These are phyloP conservation scores for Equus przewalskii DNA, from an alignment of 2,113 vertebrate genomes.

Conservation along the genomic window DNA sequence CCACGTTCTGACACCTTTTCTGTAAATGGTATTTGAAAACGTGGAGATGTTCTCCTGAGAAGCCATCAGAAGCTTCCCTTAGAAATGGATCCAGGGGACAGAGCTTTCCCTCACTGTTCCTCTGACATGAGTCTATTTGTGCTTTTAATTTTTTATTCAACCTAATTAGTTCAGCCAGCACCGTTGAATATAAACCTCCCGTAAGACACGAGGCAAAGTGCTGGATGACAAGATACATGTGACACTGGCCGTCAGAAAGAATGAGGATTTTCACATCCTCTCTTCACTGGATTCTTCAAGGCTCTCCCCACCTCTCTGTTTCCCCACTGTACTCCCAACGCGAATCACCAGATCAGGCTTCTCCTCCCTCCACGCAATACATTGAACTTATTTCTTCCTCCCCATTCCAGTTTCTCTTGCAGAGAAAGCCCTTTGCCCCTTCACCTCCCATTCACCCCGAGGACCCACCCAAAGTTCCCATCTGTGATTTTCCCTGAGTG, in stretches of 20 bases:
- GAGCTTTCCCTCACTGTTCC: background rate
- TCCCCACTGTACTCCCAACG: background rate
- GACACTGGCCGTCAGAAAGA: background rate
- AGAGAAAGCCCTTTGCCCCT: background rate
- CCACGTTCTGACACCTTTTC: background rate
- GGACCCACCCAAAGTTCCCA: background rate
- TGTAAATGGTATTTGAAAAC: conserved; percentile 26
- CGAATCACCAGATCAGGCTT: background rate
- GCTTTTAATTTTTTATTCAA: conserved; percentile 9
- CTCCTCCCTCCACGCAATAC: background rate
- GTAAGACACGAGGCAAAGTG: background rate
- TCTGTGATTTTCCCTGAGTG: conserved; percentile 14
- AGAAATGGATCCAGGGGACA: background rate
- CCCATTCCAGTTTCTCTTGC: background rate
- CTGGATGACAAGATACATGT: background rate
- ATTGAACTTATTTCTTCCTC: background rate
- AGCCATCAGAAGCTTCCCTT: background rate
- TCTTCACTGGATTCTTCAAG: background rate
- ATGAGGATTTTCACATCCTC: background rate
- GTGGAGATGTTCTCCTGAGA: background rate
- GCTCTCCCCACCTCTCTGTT: background rate
- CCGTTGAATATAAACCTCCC: background rate
- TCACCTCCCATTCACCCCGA: background rate
- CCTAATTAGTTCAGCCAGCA: background rate
- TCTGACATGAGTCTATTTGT: background rate